These are phyloP conservation scores for Boloria selene DNA, from an alignment of 2,888 invertebrate genomes.

Conservation along the genomic window DNA sequence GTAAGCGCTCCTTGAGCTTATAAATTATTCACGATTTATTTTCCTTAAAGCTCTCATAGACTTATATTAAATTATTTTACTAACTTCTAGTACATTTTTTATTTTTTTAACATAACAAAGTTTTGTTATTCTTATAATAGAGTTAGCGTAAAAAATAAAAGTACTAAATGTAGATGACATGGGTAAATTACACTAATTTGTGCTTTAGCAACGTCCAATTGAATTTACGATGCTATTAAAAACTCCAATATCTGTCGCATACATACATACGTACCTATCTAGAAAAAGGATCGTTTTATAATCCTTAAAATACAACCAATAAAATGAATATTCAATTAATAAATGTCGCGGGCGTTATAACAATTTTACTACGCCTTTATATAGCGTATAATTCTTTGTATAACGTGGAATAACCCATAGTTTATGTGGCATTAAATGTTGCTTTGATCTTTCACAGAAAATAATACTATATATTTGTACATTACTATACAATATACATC, in stretches of 20 bases:
- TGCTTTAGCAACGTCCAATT: constrained; percentile 4
- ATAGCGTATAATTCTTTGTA: constrained; percentile 21
- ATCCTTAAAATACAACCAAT: constrained; percentile 37
- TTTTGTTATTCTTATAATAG: no score
- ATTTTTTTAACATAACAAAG: no score
- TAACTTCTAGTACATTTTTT: neutral
- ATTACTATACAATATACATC: constrained; percentile 50
- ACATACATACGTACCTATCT: neutral
- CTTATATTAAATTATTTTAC: neutral
- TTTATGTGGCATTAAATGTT: constrained; percentile 37
- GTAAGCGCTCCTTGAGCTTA: neutral
- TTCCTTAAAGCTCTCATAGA: neutral
- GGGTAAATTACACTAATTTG: neutral
- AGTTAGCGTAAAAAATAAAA: no score
- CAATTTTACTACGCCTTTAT: constrained; percentile 30
- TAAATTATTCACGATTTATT: neutral
- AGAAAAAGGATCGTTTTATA: constrained; percentile 35
- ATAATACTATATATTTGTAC: no score
- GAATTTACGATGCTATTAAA: constrained; percentile 34
- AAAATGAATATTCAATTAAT: constrained; percentile 41
- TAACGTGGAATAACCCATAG: constrained; percentile 10
- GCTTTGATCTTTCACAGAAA: constrained; percentile 48
- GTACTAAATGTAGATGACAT: constrained; percentile 3
- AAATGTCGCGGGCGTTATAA: constrained; percentile 35
- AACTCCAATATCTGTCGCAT: constrained; percentile 23